phyloP scores from a whole-genome alignment of 1,140 invertebrate genomes.

The Cheumatopsyche charites region DNA sequence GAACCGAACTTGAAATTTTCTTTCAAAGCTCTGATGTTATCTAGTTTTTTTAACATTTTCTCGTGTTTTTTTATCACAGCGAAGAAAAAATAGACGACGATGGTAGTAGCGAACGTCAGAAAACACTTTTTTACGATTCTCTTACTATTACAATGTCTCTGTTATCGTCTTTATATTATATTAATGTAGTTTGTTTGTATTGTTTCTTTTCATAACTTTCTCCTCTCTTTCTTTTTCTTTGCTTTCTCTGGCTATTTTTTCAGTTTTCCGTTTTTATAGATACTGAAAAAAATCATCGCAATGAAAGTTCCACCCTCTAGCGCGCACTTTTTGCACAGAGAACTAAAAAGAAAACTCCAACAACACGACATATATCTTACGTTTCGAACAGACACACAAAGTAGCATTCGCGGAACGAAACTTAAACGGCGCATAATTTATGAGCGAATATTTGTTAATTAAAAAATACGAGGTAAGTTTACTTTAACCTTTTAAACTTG shows the following conservation, averaged over 20 bases:
- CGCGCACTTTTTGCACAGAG: neutral
- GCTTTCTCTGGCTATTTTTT: neutral
- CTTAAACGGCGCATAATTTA: no score
- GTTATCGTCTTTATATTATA: constrained; percentile 29
- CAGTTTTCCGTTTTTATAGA: neutral
- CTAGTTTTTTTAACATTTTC: neutral
- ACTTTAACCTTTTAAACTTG: no score
- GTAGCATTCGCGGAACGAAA: constrained; percentile 5
- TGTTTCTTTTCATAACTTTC: constrained; percentile 24
- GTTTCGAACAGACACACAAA: neutral
- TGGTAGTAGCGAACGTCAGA: constrained; percentile 4
- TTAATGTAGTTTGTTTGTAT: constrained; percentile 30
- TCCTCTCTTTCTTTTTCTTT: neutral
- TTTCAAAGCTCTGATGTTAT: constrained; percentile 4
- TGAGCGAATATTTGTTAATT: no score
- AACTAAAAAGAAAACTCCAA: constrained; percentile 14
- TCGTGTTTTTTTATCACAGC: neutral
- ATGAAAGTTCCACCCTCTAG: no score
- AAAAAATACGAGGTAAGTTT: no score
- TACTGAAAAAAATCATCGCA: neutral
- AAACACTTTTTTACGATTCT: constrained; percentile 6
- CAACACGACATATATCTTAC: constrained; percentile 1
- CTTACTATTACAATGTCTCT: constrained; percentile 10
- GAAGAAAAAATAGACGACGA: neutral
- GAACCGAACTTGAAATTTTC: constrained; percentile 13